These are phyloP conservation scores for Synergus japonicus DNA, from an alignment of 2,888 invertebrate genomes.

Conservation along the genomic window DNA sequence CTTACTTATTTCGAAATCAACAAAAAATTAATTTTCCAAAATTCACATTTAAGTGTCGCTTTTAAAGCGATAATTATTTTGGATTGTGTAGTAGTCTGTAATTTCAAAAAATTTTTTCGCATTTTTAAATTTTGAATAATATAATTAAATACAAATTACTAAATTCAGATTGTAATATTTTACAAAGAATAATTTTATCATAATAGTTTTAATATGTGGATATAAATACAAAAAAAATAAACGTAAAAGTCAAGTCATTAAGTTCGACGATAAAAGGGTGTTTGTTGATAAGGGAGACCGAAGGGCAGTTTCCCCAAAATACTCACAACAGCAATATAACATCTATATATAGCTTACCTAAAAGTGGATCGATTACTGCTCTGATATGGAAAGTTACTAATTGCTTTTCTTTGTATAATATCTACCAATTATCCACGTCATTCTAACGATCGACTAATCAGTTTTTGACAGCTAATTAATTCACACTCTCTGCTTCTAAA, in stretches of 20 bases:
- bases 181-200: too few relatives aligned
- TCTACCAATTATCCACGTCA: not conserved
- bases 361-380: not conserved
- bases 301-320: not conserved
- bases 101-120: too few relatives aligned
- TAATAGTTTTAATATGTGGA: too few relatives aligned
- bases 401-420: not conserved
- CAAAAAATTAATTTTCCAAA: too few relatives aligned
- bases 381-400: constrained; percentile 7
- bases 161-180: too few relatives aligned
- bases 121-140: too few relatives aligned
- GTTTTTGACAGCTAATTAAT: not conserved
- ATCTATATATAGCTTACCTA: not conserved
- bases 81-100: too few relatives aligned
- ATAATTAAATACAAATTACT: too few relatives aligned
- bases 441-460: not conserved
- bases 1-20: too few relatives aligned
- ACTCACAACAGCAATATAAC: not conserved
- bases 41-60: too few relatives aligned
- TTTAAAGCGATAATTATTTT: too few relatives aligned
- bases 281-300: not conserved
- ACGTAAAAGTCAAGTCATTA: not conserved
- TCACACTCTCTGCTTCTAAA: not conserved
- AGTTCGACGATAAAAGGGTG: not conserved
- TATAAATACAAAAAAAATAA: not conserved